Conservation (phyloP, 1,140 invertebrate genomes). For the Drepana arcuata region DNA sequence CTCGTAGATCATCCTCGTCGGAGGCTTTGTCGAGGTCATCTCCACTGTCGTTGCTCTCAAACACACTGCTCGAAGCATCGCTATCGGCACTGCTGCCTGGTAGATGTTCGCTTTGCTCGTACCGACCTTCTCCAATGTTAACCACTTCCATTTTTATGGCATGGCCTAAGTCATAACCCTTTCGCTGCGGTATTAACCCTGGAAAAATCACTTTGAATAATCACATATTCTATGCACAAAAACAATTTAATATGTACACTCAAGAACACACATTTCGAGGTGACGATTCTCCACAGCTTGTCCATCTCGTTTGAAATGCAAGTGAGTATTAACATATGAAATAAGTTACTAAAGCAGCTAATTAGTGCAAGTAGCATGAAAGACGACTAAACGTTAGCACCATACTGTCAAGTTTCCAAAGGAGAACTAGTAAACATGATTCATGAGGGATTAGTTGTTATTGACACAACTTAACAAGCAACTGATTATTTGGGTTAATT, state of each 20-base stretch:
- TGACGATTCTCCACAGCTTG: conserved; percentile 49
- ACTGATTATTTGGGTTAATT: too few species aligned
- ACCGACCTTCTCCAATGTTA: conserved; percentile 46
- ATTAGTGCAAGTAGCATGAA: conserved; percentile 35
- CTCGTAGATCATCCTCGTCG: conserved; percentile 55
- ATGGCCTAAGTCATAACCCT: conserved; percentile 56
- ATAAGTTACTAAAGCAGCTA: conserved; percentile 38
- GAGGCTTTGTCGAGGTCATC: conserved; percentile 47
- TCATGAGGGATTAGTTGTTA: conserved; percentile 18
- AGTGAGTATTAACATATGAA: conserved; percentile 34
- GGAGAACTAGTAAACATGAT: conserved; percentile 18
- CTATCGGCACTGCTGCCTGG: conserved; percentile 48
- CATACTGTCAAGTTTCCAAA: conserved; percentile 24
- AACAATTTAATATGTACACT: conserved; percentile 7
- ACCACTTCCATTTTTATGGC: conserved; percentile 64
- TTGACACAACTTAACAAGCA: too few species aligned
- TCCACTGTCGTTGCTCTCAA: conserved; percentile 36
- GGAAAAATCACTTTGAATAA: conserved; percentile 40
- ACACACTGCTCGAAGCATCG: conserved; percentile 44
- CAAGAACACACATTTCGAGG: conserved; percentile 30
- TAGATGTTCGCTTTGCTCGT: conserved; percentile 45
- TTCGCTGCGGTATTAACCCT: conserved; percentile 43
- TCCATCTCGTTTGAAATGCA: conserved; percentile 31
- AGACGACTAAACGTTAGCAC: conserved; percentile 37
- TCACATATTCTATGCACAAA: too few species aligned